Evolutionary conservation across 2,888 invertebrate genomes (phyloP), one percentile per base, ranked within the genome.

Genomic region (Melangyna quadrimaculata): DNA sequence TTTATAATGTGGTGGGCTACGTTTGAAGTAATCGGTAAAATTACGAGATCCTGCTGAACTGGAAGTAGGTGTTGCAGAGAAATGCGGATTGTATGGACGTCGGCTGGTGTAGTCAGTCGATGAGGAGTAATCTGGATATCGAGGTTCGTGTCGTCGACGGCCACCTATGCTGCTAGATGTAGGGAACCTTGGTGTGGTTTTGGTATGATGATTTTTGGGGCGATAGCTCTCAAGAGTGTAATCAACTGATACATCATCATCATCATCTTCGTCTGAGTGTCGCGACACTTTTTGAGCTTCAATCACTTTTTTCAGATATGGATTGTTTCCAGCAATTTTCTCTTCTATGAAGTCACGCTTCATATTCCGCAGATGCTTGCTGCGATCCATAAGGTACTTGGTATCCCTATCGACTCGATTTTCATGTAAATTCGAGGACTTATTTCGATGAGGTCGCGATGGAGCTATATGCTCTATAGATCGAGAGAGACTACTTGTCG

Each of bases 301-400:
- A 14, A 91, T 89, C 9, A 91, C 90, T 55, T 91, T 90, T 19
- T 90, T 90, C 87, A 92, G 90, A 53, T 92, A 92, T 4, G 92
- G 92, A 90, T 92, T 92, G 3, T 90, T 90, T 24, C 91, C 92
- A 12, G 89, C 91, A 1, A 91, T 91, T 35, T 91, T 91, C 32
- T 92, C 92, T 69, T 92, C 91, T 51, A 92, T 91, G 84, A 92
- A 92, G 3, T 92, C 92, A 24, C 91, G 88, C 77, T 92, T 92
- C 29, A 90, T 90, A 77, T 90, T 89, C 32, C 92, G 92, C 57
- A 92, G 72, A 51, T 90, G 89, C 83, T 92, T 90, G 78, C 92
- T 90, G 12, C 92, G 91, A 81, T 92, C 91, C 19, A 92, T 88
- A 29, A 92, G 82, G 24, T 90, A 89, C 37, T 89, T 89, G 0